Evolutionary conservation across 2,888 invertebrate species (phyloP).

Genomic region (Apoda limacodes): DNA sequence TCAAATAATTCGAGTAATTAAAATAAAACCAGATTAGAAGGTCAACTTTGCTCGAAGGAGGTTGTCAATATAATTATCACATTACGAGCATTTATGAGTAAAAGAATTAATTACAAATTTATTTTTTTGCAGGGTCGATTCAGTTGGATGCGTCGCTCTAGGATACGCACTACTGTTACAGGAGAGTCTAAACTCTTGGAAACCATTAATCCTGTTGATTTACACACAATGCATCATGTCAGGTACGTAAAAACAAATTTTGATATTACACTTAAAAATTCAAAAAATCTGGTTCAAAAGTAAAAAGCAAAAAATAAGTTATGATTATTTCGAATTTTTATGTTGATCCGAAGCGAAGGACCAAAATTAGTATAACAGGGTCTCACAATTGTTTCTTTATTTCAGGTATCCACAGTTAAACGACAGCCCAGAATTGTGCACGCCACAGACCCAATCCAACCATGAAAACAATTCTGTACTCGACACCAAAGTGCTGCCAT

Average conservation of each 20-base stretch:
- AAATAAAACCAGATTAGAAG: too few species aligned
- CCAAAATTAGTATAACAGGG: background rate
- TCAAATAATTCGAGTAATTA: too few species aligned
- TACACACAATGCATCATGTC: slow-evolving; percentile 75
- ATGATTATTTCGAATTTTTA: too few species aligned
- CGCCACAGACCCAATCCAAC: slow-evolving; percentile 16
- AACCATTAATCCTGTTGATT: slow-evolving; percentile 75
- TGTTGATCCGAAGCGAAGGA: too few species aligned
- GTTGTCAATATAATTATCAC: too few species aligned
- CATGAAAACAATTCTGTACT: slow-evolving; percentile 25
- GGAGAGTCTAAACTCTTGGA: slow-evolving; percentile 67
- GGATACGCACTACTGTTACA: slow-evolving; percentile 89
- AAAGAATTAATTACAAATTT: too few species aligned
- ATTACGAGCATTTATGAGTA: slow-evolving; percentile 2
- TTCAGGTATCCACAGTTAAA: slow-evolving; percentile 46
- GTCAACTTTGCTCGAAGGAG: too few species aligned
- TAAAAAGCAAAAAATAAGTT: too few species aligned
- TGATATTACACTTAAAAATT: too few species aligned
- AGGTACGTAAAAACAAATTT: slow-evolving; percentile 36
- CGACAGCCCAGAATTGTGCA: slow-evolving; percentile 31
- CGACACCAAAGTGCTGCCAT: slow-evolving; percentile 77
- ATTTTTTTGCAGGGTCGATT: slow-evolving; percentile 75
- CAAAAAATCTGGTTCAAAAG: too few species aligned
- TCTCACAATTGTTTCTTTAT: too few species aligned
- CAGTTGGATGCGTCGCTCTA: slow-evolving; percentile 87